Base-by-base conservation (phyloP, 2,797 vertebrate genomes). In the Chelidonichthys spinosus region DNA sequence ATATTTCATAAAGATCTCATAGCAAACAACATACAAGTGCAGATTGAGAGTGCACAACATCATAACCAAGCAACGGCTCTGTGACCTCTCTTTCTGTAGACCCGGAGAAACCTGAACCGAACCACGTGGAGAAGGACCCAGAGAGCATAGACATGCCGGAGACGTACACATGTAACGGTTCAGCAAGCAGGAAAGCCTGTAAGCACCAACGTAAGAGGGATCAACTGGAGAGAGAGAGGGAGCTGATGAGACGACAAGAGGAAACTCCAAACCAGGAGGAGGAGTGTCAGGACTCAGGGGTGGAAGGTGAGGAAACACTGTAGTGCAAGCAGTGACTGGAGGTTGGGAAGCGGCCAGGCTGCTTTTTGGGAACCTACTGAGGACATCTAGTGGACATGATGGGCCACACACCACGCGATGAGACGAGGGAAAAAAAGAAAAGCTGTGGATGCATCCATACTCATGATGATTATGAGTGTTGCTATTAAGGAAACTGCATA, bases 171-270 rank as follows among this genome's bases (percentile, higher is more conserved):
- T 90, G 93, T 25, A 94, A 92, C 0, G 88, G 92, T 17, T 84
- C 89, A 2, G 90, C 74, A 56, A 81, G 84, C 84, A 92, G 87
- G 84, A 95, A 92, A 76, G 55, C 76, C 56, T 96, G 95, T 63
- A 96, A 96, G 50, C 95, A 95, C 83, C 92, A 92, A 35, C 87
- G 83, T n/a, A 94, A 92, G 81, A 90, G 95, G 47, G 93, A 95
- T 13, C 90, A 63, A 10, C 68, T 88, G 77, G 90, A 92, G 84
- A 90, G 88, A 79, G 89, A 95, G 73, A 92, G 72, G 79, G 94
- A 95, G 76, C 83, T 93, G 92, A 85, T 89, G 78, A 93, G 74
- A 67, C 83, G 72, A 42, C 90, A 85, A 5, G 85, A 91, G 52
- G 86, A 89, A 4, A 79, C 59, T 17, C 76, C 78, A 2, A 53